Evolutionary conservation across 2,888 invertebrate species (phyloP).

Genomic region (Archips crataeganus): DNA sequence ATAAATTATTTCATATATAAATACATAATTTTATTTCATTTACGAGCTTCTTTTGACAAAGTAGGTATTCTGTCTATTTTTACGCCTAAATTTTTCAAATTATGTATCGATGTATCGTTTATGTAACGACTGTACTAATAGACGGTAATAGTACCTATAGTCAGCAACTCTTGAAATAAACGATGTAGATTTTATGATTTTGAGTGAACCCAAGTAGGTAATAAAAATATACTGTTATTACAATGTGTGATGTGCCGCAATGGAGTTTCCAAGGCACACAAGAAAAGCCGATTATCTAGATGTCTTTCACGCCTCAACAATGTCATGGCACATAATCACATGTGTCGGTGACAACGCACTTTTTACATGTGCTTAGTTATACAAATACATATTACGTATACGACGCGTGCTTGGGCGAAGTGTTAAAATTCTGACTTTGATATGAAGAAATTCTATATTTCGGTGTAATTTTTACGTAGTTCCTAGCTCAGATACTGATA

Average conservation of each 20-base stretch:
- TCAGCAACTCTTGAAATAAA: no score
- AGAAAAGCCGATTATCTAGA: constrained; percentile 63
- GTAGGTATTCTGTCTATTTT: no score
- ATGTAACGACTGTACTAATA: no score
- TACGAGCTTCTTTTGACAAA: no score
- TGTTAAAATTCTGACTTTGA: constrained; percentile 2
- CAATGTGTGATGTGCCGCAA: constrained; percentile 16
- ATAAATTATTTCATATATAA: no score
- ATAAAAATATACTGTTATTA: constrained; percentile 10
- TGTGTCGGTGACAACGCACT: constrained; percentile 24
- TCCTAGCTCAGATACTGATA: no score
- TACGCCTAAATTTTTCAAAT: no score
- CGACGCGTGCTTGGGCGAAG: not conserved
- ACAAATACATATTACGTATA: constrained; percentile 4
- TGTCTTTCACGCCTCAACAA: constrained; percentile 36
- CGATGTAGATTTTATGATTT: not conserved
- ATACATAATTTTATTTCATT: no score
- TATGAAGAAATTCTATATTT: not conserved
- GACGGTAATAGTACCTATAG: no score
- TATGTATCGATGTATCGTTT: no score
- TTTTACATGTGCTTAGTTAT: constrained; percentile 5
- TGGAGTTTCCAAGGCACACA: constrained; percentile 36
- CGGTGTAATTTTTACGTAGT: no score
- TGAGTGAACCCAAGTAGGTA: not conserved
- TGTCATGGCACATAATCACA: constrained; percentile 34